A percentile compares a stretch with the other conserved stretches of the same genome.
Evolutionary conservation across 92 coral and sea anemone species (phyloP).

Genomic region (Virgularia gustaviana): DNA sequence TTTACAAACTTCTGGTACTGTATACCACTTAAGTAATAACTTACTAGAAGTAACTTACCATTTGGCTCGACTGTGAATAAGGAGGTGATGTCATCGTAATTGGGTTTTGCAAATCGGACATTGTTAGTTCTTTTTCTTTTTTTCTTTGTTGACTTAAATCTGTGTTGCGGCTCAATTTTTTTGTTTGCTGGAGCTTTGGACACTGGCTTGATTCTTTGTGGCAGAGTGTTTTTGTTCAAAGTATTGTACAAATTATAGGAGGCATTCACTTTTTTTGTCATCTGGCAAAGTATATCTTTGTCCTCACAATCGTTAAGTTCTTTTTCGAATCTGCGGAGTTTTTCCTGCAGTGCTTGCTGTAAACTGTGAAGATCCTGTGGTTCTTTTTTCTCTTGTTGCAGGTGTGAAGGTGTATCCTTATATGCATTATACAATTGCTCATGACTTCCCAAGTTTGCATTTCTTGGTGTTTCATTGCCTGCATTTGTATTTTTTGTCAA

Average conservation of each 20-base stretch:
- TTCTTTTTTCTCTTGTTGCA: too few species aligned
- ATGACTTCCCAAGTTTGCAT: too few species aligned
- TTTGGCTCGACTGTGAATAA: too few species aligned
- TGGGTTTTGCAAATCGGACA: constrained; percentile 13
- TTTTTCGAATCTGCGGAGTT: neutral
- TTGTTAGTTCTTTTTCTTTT: constrained; percentile 6
- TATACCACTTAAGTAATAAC: too few species aligned
- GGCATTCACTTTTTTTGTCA: neutral
- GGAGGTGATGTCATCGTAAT: neutral
- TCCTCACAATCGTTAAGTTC: neutral
- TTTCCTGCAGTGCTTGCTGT: neutral
- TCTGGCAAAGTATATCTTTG: neutral
- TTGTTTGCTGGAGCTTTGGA: constrained; percentile 29
- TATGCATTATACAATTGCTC: too few species aligned
- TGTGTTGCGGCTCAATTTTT: neutral
- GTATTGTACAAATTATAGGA: neutral
- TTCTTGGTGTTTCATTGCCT: neutral
- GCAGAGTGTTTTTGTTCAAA: neutral
- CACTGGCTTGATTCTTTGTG: too few species aligned
- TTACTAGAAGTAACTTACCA: too few species aligned
- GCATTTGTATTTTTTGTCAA: constrained; percentile 10
- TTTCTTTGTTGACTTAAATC: constrained; percentile 12
- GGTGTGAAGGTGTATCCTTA: too few species aligned
- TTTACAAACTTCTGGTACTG: too few species aligned
- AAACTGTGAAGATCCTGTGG: neutral